Percentiles rank a stretch among this genome's conserved stretches.
phyloP scores from a whole-genome alignment of 2,113 vertebrate species.

The Galemys pyrenaicus region DNA sequence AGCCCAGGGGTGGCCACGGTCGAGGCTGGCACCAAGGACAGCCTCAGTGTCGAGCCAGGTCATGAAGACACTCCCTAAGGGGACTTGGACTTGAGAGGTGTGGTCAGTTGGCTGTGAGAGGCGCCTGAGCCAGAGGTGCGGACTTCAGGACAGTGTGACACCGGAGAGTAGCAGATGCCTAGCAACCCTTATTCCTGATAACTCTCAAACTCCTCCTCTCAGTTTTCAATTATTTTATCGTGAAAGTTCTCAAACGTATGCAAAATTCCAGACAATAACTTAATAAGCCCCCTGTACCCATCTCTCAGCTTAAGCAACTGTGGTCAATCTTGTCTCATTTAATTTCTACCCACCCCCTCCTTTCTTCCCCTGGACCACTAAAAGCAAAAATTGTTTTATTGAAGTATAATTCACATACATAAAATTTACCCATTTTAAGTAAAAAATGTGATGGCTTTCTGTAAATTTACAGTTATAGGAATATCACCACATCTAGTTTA shows the following conservation, averaged over 20 bases:
- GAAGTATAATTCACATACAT: conserved; percentile 47
- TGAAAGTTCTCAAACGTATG: conserved; percentile 26
- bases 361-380: conserved; percentile 19
- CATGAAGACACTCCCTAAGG: not conserved
- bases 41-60: not conserved
- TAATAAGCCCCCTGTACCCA: not conserved
- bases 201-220: not conserved
- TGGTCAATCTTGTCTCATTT: conserved; percentile 38
- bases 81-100: not conserved
- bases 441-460: conserved; percentile 39
- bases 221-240: conserved; percentile 25
- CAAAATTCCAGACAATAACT: conserved; percentile 32
- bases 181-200: not conserved
- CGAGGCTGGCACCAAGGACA: not conserved
- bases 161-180: not conserved
- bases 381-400: conserved; percentile 47
- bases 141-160: not conserved
- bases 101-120: not conserved
- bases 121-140: not conserved
- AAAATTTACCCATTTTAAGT: conserved; percentile 36
- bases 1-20: not conserved
- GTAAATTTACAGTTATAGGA: not conserved
- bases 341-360: not conserved
- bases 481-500: conserved; percentile 2
- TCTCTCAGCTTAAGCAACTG: conserved; percentile 27